phyloP scores from a whole-genome alignment of 2,797 vertebrate species.

The Myotis daubentonii region DNA sequence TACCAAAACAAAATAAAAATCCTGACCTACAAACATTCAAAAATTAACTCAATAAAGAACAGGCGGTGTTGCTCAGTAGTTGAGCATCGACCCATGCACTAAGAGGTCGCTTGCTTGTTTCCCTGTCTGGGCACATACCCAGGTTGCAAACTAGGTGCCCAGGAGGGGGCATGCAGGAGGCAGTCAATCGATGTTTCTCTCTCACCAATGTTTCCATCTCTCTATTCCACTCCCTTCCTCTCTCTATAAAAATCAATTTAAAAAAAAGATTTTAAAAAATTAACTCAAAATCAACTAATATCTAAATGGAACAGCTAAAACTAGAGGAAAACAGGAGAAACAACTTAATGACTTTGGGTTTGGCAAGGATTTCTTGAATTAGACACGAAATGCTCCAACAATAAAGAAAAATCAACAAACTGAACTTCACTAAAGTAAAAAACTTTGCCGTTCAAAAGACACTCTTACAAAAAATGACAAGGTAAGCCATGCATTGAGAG shows the following conservation, averaged over 20 bases:
- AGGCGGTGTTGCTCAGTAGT: no score
- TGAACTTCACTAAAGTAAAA: background rate
- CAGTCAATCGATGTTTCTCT: no score
- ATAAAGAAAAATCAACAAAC: slow-evolving; percentile 34
- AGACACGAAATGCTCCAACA: background rate
- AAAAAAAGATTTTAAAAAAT: background rate
- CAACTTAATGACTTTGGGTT: background rate
- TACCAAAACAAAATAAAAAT: background rate
- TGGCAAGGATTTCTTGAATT: slow-evolving; percentile 30
- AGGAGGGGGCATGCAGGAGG: no score
- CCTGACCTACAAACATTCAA: background rate
- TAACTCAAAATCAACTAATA: background rate
- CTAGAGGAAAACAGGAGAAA: background rate
- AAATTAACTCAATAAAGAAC: background rate
- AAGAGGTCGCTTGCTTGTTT: no score
- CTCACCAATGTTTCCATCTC: no score
- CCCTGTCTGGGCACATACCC: no score
- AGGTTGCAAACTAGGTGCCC: no score
- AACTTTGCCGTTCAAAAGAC: background rate
- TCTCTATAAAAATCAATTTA: no score
- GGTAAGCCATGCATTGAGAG: background rate
- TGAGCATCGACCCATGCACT: no score
- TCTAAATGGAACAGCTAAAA: background rate
- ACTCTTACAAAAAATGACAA: background rate
- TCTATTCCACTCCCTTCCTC: no score